These are phyloP conservation scores for Labroides dimidiatus DNA, from an alignment of 2,797 vertebrate species.

Conservation along the genomic window DNA sequence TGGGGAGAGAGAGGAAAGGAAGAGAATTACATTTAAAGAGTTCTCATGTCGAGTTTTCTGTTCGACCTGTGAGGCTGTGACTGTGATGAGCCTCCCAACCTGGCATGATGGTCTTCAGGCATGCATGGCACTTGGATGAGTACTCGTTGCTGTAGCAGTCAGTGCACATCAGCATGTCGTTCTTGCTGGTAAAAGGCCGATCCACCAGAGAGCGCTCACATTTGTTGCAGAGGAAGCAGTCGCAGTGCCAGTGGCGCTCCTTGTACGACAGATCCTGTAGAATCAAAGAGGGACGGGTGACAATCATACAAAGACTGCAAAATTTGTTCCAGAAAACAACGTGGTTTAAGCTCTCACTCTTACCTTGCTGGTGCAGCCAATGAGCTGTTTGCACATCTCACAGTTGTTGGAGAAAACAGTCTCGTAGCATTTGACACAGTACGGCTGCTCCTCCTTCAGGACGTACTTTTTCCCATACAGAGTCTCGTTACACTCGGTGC, in stretches of 20 bases:
- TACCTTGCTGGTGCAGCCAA: slow-evolving; percentile 95
- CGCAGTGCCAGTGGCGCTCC: slow-evolving; percentile 94
- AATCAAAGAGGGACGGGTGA: too few relatives aligned
- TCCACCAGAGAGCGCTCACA: slow-evolving; percentile 90
- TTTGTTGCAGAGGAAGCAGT: slow-evolving; percentile 91
- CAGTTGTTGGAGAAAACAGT: slow-evolving; percentile 90
- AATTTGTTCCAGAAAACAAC: too few relatives aligned
- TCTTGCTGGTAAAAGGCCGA: slow-evolving; percentile 91
- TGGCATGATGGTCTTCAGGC: slow-evolving; percentile 95
- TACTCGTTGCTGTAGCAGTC: slow-evolving; percentile 94
- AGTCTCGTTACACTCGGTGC: slow-evolving; percentile 89
- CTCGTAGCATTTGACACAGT: slow-evolving; percentile 94
- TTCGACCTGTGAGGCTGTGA: too few relatives aligned
- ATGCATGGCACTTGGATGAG: slow-evolving; percentile 92
- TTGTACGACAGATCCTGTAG: slow-evolving; percentile 94
- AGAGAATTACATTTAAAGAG: too few relatives aligned
- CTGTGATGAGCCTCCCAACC: slow-evolving; percentile 83
- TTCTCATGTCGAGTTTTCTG: background rate
- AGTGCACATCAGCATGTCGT: slow-evolving; percentile 90
- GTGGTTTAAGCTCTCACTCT: background rate
- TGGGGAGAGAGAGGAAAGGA: background rate
- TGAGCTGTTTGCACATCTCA: slow-evolving; percentile 90
- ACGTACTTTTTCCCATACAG: slow-evolving; percentile 94
- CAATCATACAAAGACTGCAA: too few relatives aligned
- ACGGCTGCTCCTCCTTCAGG: slow-evolving; percentile 89